A percentile compares a stretch with the other conserved stretches of the same genome.
phyloP scores from a whole-genome alignment of 35 echinoderm and acorn worm genomes.

The Eucidaris tribuloides region DNA sequence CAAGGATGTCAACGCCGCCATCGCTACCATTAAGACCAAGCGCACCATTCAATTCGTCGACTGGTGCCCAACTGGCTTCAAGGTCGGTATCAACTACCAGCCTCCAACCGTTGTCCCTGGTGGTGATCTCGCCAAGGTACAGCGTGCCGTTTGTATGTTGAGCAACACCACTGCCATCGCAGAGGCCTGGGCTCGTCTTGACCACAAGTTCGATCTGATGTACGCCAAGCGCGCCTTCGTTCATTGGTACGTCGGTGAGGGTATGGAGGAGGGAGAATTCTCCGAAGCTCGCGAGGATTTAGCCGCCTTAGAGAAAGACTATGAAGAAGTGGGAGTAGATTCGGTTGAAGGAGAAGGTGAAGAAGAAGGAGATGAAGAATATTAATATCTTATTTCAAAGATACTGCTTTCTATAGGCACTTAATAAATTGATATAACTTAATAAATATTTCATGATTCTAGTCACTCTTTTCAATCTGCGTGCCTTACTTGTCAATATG shows the following conservation, averaged over 20 bases:
- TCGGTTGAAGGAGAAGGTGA: too few relatives aligned
- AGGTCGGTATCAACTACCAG: conserved; percentile 72
- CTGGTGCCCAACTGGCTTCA: conserved; percentile 79
- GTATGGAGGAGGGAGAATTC: conserved; percentile 79
- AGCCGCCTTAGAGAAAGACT: conserved; percentile 83
- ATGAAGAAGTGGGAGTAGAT: conserved; percentile 90
- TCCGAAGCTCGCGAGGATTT: conserved; percentile 88
- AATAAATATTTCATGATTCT: too few relatives aligned
- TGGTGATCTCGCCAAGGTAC: conserved; percentile 72
- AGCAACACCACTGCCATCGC: conserved; percentile 71
- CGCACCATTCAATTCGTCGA: conserved; percentile 65
- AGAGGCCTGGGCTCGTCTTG: conserved; percentile 61
- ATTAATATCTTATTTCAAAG: too few relatives aligned
- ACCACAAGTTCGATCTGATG: conserved; percentile 74
- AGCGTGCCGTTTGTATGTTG: conserved; percentile 70
- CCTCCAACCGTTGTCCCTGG: conserved; percentile 65
- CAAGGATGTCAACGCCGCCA: conserved; percentile 55
- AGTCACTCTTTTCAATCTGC: too few relatives aligned
- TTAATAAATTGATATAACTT: too few relatives aligned
- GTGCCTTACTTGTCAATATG: too few relatives aligned
- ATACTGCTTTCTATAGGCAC: too few relatives aligned
- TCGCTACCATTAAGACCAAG: conserved; percentile 65
- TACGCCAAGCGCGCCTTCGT: conserved; percentile 78
- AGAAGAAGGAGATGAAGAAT: too few relatives aligned
- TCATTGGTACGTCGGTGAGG: conserved; percentile 69